Base-by-base conservation (phyloP, 64 coral and sea anemone species). In the Acropora yongei region DNA sequence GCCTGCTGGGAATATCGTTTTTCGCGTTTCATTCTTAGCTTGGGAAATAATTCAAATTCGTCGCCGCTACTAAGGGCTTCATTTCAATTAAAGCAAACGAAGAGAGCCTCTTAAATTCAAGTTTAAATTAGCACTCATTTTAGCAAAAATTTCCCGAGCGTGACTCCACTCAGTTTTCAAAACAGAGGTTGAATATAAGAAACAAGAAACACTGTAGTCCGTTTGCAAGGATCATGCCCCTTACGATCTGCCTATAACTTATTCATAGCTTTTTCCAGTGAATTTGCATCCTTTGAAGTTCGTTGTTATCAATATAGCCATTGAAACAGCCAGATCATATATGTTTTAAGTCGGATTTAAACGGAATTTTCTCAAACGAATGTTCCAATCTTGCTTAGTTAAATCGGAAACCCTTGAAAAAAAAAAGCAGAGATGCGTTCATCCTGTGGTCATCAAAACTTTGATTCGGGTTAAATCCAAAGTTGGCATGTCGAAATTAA, bases 251-350 rank as follows among this genome's bases (percentile, higher is more conserved):
- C n/a, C 8, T 45, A 85, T 85, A 20, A 85, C 46, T 71, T 85
- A 85, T 85, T 85, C 46, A 85, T 85, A 47, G 63, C 8, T 8
- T 20, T n/a, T 61, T 63, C 65, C 82, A 72, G 20, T n/a, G 30
- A 30, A 63, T 63, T 63, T 3, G 16, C 18, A 17, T 4, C 44
- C 79, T 82, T 68, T 19, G 16, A 71, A 11, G 18, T 72, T 72
- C 12, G 4, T 44, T 41, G 13, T 66, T n/a, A 44, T 83, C 44
- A 18, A 30, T 30, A 30, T 30, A 4, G 18, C 68, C 68, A 71
- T 30, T 71, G 39, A 71, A 12, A 12, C 16, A 13, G 60, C 60
- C 11, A 14, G 60, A 63, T 63, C 60, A 63, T 10, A 13, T 63
- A 13, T 63, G 60, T 13, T 11, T 63, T 63, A 14, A 63, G 11